Conservation (phyloP, 2,797 vertebrate species). For the Oophaga sylvatica region DNA sequence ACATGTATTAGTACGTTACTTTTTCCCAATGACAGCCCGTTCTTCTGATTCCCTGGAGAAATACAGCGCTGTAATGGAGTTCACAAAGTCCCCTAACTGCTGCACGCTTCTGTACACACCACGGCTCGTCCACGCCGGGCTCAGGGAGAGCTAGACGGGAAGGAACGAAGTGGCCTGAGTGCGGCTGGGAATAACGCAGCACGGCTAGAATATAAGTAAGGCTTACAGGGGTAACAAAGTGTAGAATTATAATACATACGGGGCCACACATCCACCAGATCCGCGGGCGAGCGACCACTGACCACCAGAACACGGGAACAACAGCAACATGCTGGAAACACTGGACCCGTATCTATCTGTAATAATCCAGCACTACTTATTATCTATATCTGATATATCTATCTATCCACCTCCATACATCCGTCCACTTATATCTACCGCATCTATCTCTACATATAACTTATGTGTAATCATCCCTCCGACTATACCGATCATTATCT, state of each 20-base stretch:
- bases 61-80: slow-evolving; percentile 82
- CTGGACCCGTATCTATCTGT: no score
- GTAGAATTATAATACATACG: neutral
- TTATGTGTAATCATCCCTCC: neutral
- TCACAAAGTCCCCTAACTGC: slow-evolving; percentile 86
- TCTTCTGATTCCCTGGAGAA: slow-evolving; percentile 81
- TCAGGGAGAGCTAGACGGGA: neutral
- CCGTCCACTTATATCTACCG: neutral
- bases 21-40: slow-evolving; percentile 80
- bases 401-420: neutral
- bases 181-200: neutral
- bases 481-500: no score
- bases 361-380: no score
- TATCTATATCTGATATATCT: no score
- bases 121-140: slow-evolving; percentile 84
- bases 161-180: neutral
- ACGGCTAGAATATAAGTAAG: neutral
- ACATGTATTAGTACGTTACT: slow-evolving; percentile 74
- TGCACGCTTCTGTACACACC: slow-evolving; percentile 90
- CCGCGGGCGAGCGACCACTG: no score
- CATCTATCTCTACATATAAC: neutral
- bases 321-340: no score
- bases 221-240: slow-evolving; percentile 1
- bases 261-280: no score
- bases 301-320: no score